phyloP scores from a whole-genome alignment of 2,888 invertebrate species.

The Thelaira solivaga region DNA sequence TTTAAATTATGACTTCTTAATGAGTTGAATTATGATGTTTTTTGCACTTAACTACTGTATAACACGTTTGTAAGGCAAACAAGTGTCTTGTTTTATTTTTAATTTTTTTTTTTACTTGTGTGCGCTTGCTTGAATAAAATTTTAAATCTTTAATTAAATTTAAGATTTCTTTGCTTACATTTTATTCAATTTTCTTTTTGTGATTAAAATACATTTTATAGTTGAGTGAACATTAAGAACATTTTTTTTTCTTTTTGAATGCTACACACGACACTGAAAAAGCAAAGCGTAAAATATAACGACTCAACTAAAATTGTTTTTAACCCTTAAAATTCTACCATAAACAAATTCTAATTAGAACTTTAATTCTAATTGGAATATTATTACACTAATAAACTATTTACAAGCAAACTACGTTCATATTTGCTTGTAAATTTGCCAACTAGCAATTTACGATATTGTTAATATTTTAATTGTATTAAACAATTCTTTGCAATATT shows the following conservation, averaged over 20 bases:
- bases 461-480: background rate
- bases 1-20: conserved; percentile 42
- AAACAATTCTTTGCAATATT: conserved; percentile 17
- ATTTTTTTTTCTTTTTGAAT: background rate
- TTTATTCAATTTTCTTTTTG: conserved; percentile 16
- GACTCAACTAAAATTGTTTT: no score
- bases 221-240: conserved; percentile 26
- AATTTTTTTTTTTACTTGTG: background rate
- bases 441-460: background rate
- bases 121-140: background rate
- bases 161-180: background rate
- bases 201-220: conserved; percentile 1
- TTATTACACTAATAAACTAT: background rate
- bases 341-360: background rate
- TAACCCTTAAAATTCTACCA: background rate
- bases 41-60: conserved; percentile 22
- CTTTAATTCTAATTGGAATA: background rate
- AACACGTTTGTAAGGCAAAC: background rate
- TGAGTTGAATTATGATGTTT: conserved; percentile 19
- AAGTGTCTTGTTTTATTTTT: background rate
- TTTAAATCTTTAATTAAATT: background rate
- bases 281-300: no score
- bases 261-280: conserved; percentile 1
- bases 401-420: no score
- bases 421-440: background rate